These are phyloP conservation scores for Drosophila ercepeae DNA, from an alignment of 1,140 invertebrate species.

Conservation along the genomic window DNA sequence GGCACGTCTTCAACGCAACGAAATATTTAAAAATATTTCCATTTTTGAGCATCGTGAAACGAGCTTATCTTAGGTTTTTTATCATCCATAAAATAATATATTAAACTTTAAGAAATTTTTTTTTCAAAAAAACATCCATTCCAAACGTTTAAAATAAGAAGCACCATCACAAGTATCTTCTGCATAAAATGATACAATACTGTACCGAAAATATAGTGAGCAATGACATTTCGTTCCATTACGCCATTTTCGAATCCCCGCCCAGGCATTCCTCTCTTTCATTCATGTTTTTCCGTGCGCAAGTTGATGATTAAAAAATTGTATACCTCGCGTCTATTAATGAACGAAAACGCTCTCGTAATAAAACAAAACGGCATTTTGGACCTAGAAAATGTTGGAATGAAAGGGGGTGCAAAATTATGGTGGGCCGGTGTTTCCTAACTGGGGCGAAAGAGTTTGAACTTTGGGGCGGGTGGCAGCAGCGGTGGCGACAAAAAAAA, in stretches of 20 bases:
- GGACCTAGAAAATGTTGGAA: conserved; percentile 16
- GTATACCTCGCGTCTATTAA: conserved; percentile 80
- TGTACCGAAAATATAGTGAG: conserved; percentile 58
- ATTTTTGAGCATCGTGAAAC: no score
- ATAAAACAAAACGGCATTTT: conserved; percentile 71
- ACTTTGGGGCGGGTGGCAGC: conserved; percentile 31
- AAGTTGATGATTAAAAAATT: conserved; percentile 76
- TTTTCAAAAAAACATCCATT: background rate
- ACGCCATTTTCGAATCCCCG: conserved; percentile 1
- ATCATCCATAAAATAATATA: no score
- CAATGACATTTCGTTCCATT: conserved; percentile 22
- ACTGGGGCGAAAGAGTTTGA: conserved; percentile 34
- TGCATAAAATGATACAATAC: conserved; percentile 44
- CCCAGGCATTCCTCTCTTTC: conserved; percentile 4
- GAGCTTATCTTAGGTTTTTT: no score
- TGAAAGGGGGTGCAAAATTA: conserved; percentile 18
- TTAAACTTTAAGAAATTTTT: no score
- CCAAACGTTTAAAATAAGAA: background rate
- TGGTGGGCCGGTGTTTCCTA: conserved; percentile 26
- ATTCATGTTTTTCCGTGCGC: conserved; percentile 11
- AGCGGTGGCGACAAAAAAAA: conserved; percentile 58
- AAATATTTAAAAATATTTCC: no score
- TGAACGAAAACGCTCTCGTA: conserved; percentile 78
- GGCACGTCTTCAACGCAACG: no score
- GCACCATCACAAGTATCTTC: background rate